Conservation (phyloP, 2,113 vertebrate species). For the Elephas maximus region DNA sequence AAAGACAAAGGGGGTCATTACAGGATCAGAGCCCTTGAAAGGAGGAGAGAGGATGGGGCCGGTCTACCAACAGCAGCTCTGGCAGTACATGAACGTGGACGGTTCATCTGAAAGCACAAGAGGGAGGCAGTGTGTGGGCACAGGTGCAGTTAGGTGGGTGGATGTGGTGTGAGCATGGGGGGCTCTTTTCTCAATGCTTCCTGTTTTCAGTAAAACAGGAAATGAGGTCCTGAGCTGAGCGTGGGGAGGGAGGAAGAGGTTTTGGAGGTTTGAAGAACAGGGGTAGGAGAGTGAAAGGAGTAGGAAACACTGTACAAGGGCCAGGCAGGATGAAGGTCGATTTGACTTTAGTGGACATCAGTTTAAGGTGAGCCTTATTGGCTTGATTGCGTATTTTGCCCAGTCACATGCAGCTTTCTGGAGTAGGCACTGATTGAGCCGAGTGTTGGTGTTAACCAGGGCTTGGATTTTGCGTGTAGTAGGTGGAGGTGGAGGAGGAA, state of each 20-base stretch:
- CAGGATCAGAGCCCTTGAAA: neutral
- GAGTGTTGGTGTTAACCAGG: neutral
- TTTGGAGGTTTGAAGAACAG: neutral
- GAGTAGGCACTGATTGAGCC: too few relatives aligned
- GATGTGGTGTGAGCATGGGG: neutral
- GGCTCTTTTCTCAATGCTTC: neutral
- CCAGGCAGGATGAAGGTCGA: too few relatives aligned
- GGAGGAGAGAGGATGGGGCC: neutral
- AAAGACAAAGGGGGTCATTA: neutral
- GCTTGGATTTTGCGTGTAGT: neutral
- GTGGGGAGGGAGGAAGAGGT: too few relatives aligned
- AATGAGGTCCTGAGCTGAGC: neutral
- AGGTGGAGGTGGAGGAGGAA: too few relatives aligned
- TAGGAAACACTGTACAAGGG: fast-evolving
- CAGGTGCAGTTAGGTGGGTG: neutral
- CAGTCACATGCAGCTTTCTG: neutral
- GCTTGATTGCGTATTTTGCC: neutral
- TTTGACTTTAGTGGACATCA: neutral
- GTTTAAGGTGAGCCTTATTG: neutral
- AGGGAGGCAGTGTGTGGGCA: neutral
- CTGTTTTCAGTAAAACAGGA: neutral
- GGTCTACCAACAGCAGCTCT: too few relatives aligned
- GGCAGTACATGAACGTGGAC: neutral
- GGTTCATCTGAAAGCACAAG: neutral
- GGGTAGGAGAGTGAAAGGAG: too few relatives aligned